Base-by-base conservation (phyloP, 2,113 vertebrate genomes). In the Leucosticte australis region DNA sequence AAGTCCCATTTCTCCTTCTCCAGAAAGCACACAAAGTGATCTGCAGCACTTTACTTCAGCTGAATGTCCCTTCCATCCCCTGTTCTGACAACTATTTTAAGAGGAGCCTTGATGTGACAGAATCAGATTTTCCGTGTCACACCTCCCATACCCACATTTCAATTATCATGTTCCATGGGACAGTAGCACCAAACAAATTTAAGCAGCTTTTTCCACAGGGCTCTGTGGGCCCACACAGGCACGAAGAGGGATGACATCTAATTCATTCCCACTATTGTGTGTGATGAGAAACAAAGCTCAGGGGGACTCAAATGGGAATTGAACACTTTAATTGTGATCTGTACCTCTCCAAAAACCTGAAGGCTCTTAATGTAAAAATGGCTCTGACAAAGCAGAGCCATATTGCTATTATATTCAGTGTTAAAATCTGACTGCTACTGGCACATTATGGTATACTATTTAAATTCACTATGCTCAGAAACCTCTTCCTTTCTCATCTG, bases 401-500 rank as follows among this genome's bases (percentile, higher is more conserved):
- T 89, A 79, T 89, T 95, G 89, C 60, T 89, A 41, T 97, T 84
- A 75, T 87, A 94, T 81, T 95, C 86, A 81, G 70, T 49, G 86
- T 74, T 89, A 87, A 95, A 94, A 89, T 65, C 64, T 84, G 74
- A 79, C 75, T 85, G 62, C 41, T 87, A 49, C 56, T 89, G 87
- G 47, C 89, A 95, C 62, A 62, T 79, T 76, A 63, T 44, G 59
- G 60, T 64, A 71, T 89, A 86, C 76, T 90, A 74, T 93, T 94
- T 92, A 83, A 96, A 93, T 74, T 23, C 26, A 46, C 44, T 53
- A 5, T 24, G 37, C 57, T 85, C 62, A 87, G 65, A 95, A 95
- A 85, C 23, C 59, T 83, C 83, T 83, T 92, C 52, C 30, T 69
- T 89, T 69, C 86, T 92, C 39, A 64, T 75, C 57, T 64, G 35